Conservation (phyloP, 2,888 invertebrate genomes). For the Apotomis betuletana region DNA sequence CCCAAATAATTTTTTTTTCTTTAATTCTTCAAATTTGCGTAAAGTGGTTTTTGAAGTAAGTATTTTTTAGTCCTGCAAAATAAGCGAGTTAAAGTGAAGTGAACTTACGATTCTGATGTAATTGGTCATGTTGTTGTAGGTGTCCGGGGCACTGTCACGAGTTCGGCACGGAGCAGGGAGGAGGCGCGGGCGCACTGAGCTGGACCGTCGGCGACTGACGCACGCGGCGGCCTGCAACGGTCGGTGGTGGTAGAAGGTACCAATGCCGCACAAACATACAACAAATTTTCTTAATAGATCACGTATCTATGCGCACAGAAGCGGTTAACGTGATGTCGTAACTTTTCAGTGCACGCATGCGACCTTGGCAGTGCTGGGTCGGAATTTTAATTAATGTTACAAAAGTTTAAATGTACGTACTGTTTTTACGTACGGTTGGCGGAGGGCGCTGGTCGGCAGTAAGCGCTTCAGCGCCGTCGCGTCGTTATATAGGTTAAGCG, state of each 20-base stretch:
- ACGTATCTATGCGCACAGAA: slow-evolving; percentile 58
- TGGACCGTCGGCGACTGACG: slow-evolving; percentile 59
- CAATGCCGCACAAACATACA: slow-evolving; percentile 56
- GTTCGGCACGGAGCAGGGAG: slow-evolving; percentile 48
- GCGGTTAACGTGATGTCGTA: slow-evolving; percentile 52
- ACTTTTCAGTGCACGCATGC: slow-evolving; percentile 52
- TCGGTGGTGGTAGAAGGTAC: slow-evolving; percentile 71
- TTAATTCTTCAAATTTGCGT: background rate
- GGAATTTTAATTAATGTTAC: slow-evolving; percentile 50
- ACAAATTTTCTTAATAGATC: slow-evolving; percentile 54
- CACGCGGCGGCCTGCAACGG: slow-evolving; percentile 65
- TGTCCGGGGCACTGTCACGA: slow-evolving; percentile 68
- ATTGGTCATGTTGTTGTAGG: slow-evolving; percentile 66
- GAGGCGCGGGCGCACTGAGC: slow-evolving; percentile 60
- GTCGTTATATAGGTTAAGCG: slow-evolving; percentile 78
- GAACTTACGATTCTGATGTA: slow-evolving; percentile 75
- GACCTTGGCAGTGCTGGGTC: slow-evolving; percentile 61
- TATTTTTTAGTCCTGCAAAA: background rate
- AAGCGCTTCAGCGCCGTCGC: slow-evolving; percentile 68
- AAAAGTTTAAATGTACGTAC: slow-evolving; percentile 68
- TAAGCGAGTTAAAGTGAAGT: background rate
- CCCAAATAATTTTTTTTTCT: background rate
- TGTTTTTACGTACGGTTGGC: slow-evolving; percentile 64
- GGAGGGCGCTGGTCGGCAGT: slow-evolving; percentile 72
- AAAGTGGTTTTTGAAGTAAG: background rate